Conservation (phyloP, 2,888 invertebrate species). For the Stratiomys singularior region DNA sequence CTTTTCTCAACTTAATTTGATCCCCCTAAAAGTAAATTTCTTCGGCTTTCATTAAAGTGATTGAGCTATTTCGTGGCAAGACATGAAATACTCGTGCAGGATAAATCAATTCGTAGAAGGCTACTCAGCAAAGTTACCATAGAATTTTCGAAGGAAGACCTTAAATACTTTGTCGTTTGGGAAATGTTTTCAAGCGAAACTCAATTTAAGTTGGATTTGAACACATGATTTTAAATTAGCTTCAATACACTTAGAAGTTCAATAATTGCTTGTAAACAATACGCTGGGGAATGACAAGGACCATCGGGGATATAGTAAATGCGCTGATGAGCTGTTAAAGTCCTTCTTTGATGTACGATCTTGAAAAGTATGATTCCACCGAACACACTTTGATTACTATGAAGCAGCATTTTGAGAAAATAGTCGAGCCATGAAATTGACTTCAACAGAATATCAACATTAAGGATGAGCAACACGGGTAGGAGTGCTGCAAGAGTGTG, state of each 20-base stretch:
- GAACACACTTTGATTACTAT: not conserved
- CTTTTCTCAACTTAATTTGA: not conserved
- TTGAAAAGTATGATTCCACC: not conserved
- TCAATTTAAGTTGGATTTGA: slow-evolving; percentile 5
- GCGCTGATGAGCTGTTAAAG: slow-evolving; percentile 44
- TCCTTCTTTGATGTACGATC: slow-evolving; percentile 18
- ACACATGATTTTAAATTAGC: slow-evolving; percentile 7
- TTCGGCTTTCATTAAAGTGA: slow-evolving; percentile 6
- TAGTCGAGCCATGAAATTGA: slow-evolving; percentile 47
- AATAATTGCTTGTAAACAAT: slow-evolving; percentile 34
- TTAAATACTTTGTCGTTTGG: slow-evolving; percentile 4
- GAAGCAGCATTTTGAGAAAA: slow-evolving; percentile 16
- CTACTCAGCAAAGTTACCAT: not conserved
- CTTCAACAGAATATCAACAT: slow-evolving; percentile 42
- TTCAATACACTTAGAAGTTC: not conserved
- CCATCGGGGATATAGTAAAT: not conserved
- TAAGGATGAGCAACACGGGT: not conserved
- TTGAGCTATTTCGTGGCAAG: not conserved
- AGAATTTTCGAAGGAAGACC: not conserved
- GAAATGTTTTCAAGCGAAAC: not conserved
- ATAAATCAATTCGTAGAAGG: not conserved
- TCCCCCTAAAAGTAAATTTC: not conserved
- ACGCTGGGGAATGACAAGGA: not conserved
- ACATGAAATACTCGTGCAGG: not conserved
- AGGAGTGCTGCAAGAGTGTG: too few species aligned